phyloP scores from a whole-genome alignment of 2,113 vertebrate species.

The Sinosuthora webbiana region DNA sequence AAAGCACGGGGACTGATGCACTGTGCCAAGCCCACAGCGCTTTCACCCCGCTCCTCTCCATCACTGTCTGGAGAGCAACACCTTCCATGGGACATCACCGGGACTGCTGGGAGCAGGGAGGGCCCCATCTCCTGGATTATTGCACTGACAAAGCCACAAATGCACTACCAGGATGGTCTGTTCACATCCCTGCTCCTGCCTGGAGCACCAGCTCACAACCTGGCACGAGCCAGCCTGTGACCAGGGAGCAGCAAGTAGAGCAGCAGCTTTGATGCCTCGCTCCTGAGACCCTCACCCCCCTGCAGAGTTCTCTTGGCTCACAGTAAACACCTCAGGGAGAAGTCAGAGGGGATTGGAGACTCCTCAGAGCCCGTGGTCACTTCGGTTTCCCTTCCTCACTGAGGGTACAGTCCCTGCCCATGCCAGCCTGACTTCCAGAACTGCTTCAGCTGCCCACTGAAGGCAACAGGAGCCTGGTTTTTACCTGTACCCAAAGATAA shows the following conservation, averaged over 20 bases:
- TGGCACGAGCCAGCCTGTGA: not conserved
- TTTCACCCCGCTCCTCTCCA: not conserved
- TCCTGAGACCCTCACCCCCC: not conserved
- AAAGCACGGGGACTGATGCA: not conserved
- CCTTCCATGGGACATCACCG: accelerated
- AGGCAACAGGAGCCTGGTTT: not conserved
- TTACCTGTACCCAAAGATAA: not conserved
- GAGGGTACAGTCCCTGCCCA: not conserved
- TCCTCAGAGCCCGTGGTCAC: accelerated
- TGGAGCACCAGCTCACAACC: not conserved
- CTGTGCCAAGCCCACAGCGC: not conserved
- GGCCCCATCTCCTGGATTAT: not conserved
- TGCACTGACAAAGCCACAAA: not conserved
- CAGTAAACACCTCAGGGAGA: not conserved
- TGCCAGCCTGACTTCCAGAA: not conserved
- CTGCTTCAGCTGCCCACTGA: not conserved
- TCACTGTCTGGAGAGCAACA: not conserved
- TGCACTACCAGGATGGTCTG: not conserved
- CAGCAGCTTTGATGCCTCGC: not conserved
- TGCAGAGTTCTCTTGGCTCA: not conserved
- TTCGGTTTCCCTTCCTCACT: not conserved
- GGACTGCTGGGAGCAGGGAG: not conserved
- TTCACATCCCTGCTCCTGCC: not conserved
- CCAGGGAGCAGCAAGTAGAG: not conserved
- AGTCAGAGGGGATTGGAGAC: not conserved